phyloP scores from a whole-genome alignment of 2,888 invertebrate genomes.

The Aphelenchoides bicaudatus region DNA sequence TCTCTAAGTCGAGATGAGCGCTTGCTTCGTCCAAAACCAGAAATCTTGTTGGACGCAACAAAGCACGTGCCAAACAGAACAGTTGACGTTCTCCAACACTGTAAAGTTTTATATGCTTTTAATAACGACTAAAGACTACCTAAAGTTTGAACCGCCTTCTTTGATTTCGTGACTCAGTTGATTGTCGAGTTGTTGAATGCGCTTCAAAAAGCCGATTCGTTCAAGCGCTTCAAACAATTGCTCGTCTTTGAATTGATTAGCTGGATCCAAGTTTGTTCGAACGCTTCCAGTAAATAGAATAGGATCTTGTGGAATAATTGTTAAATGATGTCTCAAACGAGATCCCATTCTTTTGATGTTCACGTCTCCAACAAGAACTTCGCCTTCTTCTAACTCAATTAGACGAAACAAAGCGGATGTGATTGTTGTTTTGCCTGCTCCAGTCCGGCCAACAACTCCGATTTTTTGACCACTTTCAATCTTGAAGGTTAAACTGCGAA shows the following conservation, averaged over 20 bases:
- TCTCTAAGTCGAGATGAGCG: conserved; percentile 60
- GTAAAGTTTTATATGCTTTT: no score
- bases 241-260: conserved; percentile 73
- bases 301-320: conserved; percentile 78
- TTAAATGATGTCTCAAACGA: conserved; percentile 78
- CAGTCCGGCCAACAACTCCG: conserved; percentile 3
- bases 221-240: conserved; percentile 82
- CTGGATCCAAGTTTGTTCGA: conserved; percentile 87
- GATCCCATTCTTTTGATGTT: conserved; percentile 76
- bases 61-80: conserved; percentile 54
- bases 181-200: conserved; percentile 74
- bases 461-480: conserved; percentile 1
- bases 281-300: conserved; percentile 87
- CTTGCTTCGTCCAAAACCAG: conserved; percentile 69
- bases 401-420: conserved; percentile 83
- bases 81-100: conserved; percentile 58
- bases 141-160: conserved; percentile 83
- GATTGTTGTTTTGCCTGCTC: conserved; percentile 73
- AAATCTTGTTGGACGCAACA: conserved; percentile 45
- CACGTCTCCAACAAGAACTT: conserved; percentile 77
- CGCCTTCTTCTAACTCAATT: conserved; percentile 74
- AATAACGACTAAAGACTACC: conserved; percentile 45
- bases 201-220: conserved; percentile 81
- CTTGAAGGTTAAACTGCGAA: neutral
- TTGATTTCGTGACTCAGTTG: conserved; percentile 78